Evolutionary conservation across 2,888 invertebrate genomes (phyloP), one percentile per base, ranked within the genome.

Genomic region (Leptinotarsa haldemani): DNA sequence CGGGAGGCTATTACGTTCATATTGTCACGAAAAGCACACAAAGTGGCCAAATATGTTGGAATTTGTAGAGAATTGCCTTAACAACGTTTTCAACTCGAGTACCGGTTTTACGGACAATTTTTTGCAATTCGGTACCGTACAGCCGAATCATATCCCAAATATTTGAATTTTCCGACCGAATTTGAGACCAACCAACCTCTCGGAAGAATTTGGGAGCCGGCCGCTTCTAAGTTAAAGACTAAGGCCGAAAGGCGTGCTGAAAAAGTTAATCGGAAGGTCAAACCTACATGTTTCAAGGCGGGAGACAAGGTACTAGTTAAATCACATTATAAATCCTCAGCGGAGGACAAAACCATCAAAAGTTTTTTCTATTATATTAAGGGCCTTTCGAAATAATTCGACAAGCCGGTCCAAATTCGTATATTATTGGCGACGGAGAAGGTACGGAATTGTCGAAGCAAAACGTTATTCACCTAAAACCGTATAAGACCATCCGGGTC

Each of bases 291-390:
- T 22, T 63, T 25, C 16, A 63, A 63, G 12, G 0, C 5, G 4
- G 70, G 70, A 7, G 71, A 71, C 56, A 1, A 65, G 20, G 66
- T 71, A 1, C n/a, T 71, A 18, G 71, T 65, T 0, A 18, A 61
- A 1, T 47, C 56, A 4, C 71, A 71, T 15, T 46, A n/a, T 2
- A 16, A 40, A 16, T 71, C 47, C 9, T 71, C 61, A 9, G 61
- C 58, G 20, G 66, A 65, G 15, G 18, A 56, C 48, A 65, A n/a
- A 9, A 52, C 53, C 48, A 71, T 66, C 13, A 53, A 66, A 71
- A 71, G 48, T 66, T 66, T n/a, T 56, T 71, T 13, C 22, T 65
- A n/a, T 47, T 71, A n/a, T 71, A 66, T 71, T 22, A 16, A 16
- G 71, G 66, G 9, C 71, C 63, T 48, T 25, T 48, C 4, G 1